Evolutionary conservation across 2,113 vertebrate species (phyloP).

Genomic region (Eublepharis macularius): DNA sequence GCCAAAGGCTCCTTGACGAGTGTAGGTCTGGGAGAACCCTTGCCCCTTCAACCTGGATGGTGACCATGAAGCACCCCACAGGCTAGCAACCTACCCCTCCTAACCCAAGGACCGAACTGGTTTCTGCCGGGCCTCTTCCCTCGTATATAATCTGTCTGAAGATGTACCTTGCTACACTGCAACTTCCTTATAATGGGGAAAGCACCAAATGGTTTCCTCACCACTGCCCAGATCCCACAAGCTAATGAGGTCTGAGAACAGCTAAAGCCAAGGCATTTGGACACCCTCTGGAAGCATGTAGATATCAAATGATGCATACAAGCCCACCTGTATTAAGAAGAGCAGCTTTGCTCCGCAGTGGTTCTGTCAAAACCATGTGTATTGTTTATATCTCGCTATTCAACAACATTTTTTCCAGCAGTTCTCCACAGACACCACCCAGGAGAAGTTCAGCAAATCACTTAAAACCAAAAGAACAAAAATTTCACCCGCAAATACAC

Average conservation of each 20-base stretch:
- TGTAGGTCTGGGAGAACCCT: too few species aligned
- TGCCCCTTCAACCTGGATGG: neutral
- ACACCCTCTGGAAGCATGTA: neutral
- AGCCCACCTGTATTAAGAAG: neutral
- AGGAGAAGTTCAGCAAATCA: neutral
- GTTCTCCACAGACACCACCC: neutral
- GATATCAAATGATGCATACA: neutral
- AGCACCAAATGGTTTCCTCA: too few species aligned
- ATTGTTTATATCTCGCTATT: neutral
- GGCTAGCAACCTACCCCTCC: neutral
- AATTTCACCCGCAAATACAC: neutral
- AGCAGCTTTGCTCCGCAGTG: neutral
- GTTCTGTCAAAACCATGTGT: neutral
- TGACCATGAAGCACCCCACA: too few species aligned
- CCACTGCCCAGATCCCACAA: too few species aligned
- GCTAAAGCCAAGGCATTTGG: neutral
- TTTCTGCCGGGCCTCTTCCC: neutral
- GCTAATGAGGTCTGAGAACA: too few species aligned
- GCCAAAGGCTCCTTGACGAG: too few species aligned
- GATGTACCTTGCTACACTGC: too few species aligned
- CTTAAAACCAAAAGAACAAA: neutral
- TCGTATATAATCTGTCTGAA: too few species aligned
- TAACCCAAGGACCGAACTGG: neutral
- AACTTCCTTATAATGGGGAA: too few species aligned
- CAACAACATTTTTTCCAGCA: neutral